Conservation (phyloP, 1,140 invertebrate species). For the Euborellia annulipes region DNA sequence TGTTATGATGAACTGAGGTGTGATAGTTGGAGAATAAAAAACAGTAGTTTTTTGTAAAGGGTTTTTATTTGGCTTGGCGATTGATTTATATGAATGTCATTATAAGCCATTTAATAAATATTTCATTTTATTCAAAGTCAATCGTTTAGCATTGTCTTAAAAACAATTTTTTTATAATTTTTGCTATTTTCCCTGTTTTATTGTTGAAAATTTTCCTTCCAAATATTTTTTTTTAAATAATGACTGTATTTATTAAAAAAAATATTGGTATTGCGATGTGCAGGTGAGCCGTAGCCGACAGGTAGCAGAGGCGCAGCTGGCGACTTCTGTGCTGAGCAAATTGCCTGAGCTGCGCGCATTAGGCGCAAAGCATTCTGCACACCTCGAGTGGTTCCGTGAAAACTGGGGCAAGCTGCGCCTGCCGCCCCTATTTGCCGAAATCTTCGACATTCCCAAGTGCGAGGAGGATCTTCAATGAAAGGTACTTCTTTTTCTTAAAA, state of each 20-base stretch:
- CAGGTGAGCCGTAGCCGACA: conserved; percentile 14
- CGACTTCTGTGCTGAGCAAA: conserved; percentile 51
- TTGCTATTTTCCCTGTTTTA: not conserved
- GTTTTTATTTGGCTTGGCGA: no score
- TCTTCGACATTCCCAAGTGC: conserved; percentile 91
- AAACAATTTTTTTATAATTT: conserved; percentile 1
- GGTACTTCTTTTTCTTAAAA: no score
- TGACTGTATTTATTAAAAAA: conserved; percentile 2
- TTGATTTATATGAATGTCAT: no score
- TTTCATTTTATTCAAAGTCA: conserved; percentile 5
- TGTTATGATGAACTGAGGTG: no score
- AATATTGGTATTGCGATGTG: conserved; percentile 13
- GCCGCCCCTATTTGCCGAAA: conserved; percentile 89
- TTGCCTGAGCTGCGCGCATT: conserved; percentile 65
- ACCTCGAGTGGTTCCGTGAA: conserved; percentile 77
- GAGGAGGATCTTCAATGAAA: conserved; percentile 55
- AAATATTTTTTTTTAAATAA: conserved; percentile 2
- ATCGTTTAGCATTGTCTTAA: not conserved
- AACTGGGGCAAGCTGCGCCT: conserved; percentile 74
- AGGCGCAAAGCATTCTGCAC: conserved; percentile 67
- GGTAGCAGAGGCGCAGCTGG: conserved; percentile 36
- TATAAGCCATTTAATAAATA: no score
- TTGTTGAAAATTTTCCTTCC: no score
- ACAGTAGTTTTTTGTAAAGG: no score
- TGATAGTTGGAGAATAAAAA: no score